Evolutionary conservation across 2,113 vertebrate genomes (phyloP).

Genomic region (Gobio gobio): DNA sequence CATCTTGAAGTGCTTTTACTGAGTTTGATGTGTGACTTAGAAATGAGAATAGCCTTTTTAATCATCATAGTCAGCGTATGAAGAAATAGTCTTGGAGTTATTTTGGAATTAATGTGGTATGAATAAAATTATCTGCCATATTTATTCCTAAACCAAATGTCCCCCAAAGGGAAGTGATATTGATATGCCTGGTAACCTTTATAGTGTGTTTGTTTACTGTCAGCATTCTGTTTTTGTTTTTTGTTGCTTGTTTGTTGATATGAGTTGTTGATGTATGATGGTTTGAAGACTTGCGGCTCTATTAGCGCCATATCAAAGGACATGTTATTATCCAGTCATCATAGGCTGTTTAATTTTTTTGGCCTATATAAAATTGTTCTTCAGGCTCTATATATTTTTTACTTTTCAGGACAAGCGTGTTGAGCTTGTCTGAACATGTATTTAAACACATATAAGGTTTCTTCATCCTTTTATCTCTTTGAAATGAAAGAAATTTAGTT

Average conservation of each 20-base stretch:
- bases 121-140: constrained; percentile 10
- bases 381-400: neutral
- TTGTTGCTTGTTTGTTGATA: neutral
- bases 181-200: neutral
- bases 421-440: constrained; percentile 10
- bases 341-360: neutral
- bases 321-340: neutral
- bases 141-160: neutral
- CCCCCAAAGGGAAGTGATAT: neutral
- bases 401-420: neutral
- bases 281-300: neutral
- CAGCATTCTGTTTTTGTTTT: neutral
- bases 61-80: neutral
- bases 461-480: neutral
- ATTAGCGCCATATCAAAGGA: neutral
- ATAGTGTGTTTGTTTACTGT: constrained; percentile 5
- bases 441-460: neutral
- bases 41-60: constrained; percentile 21
- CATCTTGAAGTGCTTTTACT: constrained; percentile 27
- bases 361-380: neutral
- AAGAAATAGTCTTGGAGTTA: constrained; percentile 5
- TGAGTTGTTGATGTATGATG: neutral
- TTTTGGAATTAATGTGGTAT: neutral
- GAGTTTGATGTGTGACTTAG: constrained; percentile 33
- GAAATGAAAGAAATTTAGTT: neutral